Base-by-base conservation (phyloP, 2,888 invertebrate genomes). In the Dryobota labecula region DNA sequence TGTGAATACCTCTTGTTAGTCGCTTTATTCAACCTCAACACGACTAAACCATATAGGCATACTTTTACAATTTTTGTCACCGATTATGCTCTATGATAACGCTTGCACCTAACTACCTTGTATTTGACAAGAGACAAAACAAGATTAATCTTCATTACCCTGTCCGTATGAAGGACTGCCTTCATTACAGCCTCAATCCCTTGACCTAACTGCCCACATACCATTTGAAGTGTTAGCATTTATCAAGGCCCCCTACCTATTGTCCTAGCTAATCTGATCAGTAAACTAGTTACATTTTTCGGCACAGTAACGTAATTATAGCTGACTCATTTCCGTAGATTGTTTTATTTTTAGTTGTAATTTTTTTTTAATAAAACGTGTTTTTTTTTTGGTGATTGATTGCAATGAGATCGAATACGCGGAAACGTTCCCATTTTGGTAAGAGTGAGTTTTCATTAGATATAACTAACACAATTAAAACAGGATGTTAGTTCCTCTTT, bases 321-420 rank as follows among this genome's bases (percentile, higher is more conserved):
- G 73, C 57, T 6, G 30, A 53, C 11, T 73, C 73, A 73, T 65
- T 65, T 73, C 73, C 74, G 74, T 33, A 20, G 15, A 67, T 74
- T 74, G 74, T 74, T 60, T 27, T 43, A 53, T 65, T 72, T 68
- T 30, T 41, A 7, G 38, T 24, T 41, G 20, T 3, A 1, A n/a
- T n/a, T n/a, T n/a, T n/a, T n/a, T n/a, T n/a, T n/a, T 33, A 24
- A 47, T 27, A 7, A 8, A 18, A 30, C 49, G 38, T 11, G 20
- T 1, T 63, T n/a, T 47, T 54, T 49, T 36, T 49, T 30, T 61
- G n/a, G n/a, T 38, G 20, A 3, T 27, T 36, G 4, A 38, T 62
- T 62, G 24, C 45, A 61, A 61, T 45, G 15, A 45, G n/a, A 30
- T 30, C 43, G 15, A 45, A 61, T 45, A 27, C 7, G n/a, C n/a